phyloP scores from a whole-genome alignment of 1,140 invertebrate species.

The Leptoteleia sp. region DNA sequence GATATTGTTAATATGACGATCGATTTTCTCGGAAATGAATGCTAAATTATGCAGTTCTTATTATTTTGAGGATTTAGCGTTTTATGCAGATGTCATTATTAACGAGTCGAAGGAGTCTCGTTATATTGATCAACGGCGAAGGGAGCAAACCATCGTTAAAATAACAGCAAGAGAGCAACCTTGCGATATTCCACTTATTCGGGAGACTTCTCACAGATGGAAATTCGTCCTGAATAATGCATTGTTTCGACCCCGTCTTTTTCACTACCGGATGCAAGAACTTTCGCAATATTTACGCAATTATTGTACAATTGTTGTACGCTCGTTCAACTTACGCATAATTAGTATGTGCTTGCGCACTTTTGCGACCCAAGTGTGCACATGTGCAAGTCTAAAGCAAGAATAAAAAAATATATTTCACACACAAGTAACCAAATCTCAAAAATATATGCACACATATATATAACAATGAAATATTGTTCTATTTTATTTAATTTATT shows the following conservation, averaged over 20 bases:
- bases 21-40: constrained; percentile 24
- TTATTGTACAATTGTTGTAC: constrained; percentile 32
- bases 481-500: no score
- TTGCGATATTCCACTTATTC: constrained; percentile 76
- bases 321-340: constrained; percentile 1
- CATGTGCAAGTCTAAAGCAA: no score
- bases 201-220: constrained; percentile 76
- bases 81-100: constrained; percentile 64
- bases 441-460: no score
- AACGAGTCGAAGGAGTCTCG: constrained; percentile 69
- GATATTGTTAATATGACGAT: not conserved
- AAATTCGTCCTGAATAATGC: constrained; percentile 79
- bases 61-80: constrained; percentile 47
- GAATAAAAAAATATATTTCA: no score
- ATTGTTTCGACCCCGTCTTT: constrained; percentile 71
- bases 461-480: no score
- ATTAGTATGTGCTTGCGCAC: constrained; percentile 1
- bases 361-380: no score
- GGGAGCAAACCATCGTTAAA: constrained; percentile 78
- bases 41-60: constrained; percentile 55
- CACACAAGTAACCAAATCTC: no score
- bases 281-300: constrained; percentile 33
- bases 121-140: constrained; percentile 75
- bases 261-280: constrained; percentile 4
- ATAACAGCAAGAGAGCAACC: constrained; percentile 77